A percentile compares a stretch with the other conserved stretches of the same genome.
These are phyloP conservation scores for Daktulosphaira vitifoliae DNA, from an alignment of 1,140 invertebrate genomes.

Conservation along the genomic window DNA sequence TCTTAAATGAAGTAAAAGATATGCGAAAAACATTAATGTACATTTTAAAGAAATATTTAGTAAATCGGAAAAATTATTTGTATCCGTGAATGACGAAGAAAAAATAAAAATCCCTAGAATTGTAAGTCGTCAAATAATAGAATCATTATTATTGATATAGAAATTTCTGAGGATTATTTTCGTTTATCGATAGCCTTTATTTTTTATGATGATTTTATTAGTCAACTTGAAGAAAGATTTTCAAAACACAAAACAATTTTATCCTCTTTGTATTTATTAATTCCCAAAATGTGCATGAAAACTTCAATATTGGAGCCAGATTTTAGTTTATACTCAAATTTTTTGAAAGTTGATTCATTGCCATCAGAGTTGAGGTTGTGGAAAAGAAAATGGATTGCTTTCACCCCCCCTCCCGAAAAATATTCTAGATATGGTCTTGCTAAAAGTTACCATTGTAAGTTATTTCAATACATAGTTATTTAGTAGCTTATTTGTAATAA, in stretches of 20 bases:
- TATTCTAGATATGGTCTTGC: too few species aligned
- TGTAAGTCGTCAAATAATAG: background rate
- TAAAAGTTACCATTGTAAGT: too few species aligned
- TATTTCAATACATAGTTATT: too few species aligned
- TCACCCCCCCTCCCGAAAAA: too few species aligned
- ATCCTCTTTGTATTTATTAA: background rate
- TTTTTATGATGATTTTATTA: constrained; percentile 1
- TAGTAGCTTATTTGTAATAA: too few species aligned
- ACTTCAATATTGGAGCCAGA: background rate
- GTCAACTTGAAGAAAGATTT: background rate
- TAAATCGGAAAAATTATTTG: background rate
- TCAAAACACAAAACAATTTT: background rate
- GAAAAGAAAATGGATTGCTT: too few species aligned
- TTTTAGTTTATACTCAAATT: background rate
- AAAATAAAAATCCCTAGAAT: constrained; percentile 4
- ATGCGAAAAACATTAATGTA: background rate
- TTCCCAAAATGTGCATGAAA: background rate
- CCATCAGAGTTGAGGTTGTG: background rate
- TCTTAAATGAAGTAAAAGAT: too few species aligned
- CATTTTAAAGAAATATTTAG: too few species aligned
- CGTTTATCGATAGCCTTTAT: too few species aligned
- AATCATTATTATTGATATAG: background rate
- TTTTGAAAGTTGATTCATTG: background rate
- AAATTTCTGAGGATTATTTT: too few species aligned
- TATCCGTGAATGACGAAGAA: background rate